Conservation (phyloP, 1,140 invertebrate genomes). For the Drosophila rhopaloa region DNA sequence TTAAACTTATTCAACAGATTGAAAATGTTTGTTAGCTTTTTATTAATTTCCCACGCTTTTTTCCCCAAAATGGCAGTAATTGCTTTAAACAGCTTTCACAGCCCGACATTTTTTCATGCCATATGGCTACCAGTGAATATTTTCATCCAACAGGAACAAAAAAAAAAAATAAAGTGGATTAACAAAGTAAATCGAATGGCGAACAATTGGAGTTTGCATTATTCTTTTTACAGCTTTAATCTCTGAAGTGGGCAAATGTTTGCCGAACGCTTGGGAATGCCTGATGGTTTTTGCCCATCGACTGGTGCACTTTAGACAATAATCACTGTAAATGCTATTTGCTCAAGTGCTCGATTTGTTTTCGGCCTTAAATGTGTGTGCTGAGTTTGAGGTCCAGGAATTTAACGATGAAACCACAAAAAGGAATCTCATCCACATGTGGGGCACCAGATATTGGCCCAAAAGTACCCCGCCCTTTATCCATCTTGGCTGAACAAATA, state of each 20-base stretch:
- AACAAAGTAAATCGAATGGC: not conserved
- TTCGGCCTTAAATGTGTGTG: constrained; percentile 37
- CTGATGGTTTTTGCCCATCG: not conserved
- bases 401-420: constrained; percentile 44
- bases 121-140: not conserved
- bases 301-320: constrained; percentile 23
- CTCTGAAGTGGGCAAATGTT: constrained; percentile 5
- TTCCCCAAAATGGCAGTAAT: not conserved
- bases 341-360: constrained; percentile 34
- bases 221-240: not conserved
- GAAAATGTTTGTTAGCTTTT: too few relatives aligned
- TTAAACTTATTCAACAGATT: too few relatives aligned
- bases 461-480: not conserved
- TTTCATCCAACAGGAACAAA: not conserved
- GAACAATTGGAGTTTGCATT: constrained; percentile 5
- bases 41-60: too few relatives aligned
- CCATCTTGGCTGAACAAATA: constrained; percentile 49
- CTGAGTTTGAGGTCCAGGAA: constrained; percentile 39
- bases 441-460: not conserved
- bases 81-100: constrained; percentile 9
- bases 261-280: constrained; percentile 4
- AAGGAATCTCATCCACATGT: constrained; percentile 12
- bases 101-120: not conserved
- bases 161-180: constrained; percentile 4
- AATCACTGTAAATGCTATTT: constrained; percentile 47